Conservation (phyloP, 2,797 vertebrate species). For the Iguana delicatissima region DNA sequence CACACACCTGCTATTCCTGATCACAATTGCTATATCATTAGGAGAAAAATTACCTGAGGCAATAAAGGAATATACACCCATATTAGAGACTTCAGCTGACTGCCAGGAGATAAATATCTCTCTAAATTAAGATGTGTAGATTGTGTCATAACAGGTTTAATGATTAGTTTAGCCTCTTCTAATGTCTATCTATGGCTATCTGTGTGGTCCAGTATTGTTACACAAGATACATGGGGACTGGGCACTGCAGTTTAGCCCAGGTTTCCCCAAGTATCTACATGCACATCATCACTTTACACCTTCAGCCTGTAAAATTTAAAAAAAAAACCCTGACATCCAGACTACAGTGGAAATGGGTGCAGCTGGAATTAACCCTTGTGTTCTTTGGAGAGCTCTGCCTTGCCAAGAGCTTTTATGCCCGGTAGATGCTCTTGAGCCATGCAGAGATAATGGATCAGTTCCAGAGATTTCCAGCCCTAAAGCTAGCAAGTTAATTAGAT, state of each 20-base stretch:
- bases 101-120: neutral
- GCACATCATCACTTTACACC: neutral
- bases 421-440: neutral
- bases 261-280: neutral
- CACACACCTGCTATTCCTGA: neutral
- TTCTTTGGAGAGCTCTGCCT: neutral
- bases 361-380: neutral
- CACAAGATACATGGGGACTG: neutral
- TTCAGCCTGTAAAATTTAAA: neutral
- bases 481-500: neutral
- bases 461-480: neutral
- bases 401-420: neutral
- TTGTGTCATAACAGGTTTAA: neutral
- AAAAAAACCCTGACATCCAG: neutral
- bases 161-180: neutral
- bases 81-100: neutral
- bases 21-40: neutral
- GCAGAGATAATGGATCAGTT: neutral
- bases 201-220: slow-evolving; percentile 9
- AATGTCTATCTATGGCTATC: neutral
- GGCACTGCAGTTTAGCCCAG: neutral
- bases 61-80: neutral
- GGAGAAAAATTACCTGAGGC: neutral
- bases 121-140: neutral
- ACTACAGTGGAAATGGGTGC: neutral